Evolutionary conservation across 2,797 vertebrate species (phyloP).

Genomic region (Sebastes aleutianus): DNA sequence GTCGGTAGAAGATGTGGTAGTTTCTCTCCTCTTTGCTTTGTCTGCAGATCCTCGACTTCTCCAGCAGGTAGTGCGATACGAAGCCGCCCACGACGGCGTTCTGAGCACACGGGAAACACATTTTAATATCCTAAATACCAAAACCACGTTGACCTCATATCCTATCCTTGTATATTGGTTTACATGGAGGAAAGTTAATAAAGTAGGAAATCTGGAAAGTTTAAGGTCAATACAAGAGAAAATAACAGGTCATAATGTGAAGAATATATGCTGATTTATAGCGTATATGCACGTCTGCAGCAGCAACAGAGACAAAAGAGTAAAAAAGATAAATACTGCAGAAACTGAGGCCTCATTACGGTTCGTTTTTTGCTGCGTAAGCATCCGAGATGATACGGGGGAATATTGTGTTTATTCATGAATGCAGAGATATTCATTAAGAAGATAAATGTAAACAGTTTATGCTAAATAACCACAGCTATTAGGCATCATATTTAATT

Average conservation of each 20-base stretch:
- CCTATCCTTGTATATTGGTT: not conserved
- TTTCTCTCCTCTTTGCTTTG: conserved; percentile 95
- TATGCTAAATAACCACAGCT: not conserved
- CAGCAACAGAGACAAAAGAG: not conserved
- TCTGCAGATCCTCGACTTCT: conserved; percentile 96
- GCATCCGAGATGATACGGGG: not conserved
- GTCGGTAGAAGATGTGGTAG: conserved; percentile 97
- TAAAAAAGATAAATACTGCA: not conserved
- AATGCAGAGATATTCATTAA: not conserved
- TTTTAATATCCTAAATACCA: not conserved
- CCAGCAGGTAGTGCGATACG: conserved; percentile 97
- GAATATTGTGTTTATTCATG: not conserved
- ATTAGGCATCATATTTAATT: not conserved
- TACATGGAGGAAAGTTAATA: not conserved
- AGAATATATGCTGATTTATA: not conserved
- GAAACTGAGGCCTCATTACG: not conserved
- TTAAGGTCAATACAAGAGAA: not conserved
- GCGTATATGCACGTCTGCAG: not conserved
- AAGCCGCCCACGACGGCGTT: conserved; percentile 94
- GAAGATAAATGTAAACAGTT: not conserved
- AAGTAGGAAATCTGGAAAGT: not conserved
- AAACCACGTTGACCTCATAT: no score
- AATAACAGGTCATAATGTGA: not conserved
- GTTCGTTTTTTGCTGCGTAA: not conserved
- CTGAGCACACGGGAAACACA: conserved; percentile 69